Conservation (phyloP, 2,113 vertebrate genomes). For the Chaetops frenatus region DNA sequence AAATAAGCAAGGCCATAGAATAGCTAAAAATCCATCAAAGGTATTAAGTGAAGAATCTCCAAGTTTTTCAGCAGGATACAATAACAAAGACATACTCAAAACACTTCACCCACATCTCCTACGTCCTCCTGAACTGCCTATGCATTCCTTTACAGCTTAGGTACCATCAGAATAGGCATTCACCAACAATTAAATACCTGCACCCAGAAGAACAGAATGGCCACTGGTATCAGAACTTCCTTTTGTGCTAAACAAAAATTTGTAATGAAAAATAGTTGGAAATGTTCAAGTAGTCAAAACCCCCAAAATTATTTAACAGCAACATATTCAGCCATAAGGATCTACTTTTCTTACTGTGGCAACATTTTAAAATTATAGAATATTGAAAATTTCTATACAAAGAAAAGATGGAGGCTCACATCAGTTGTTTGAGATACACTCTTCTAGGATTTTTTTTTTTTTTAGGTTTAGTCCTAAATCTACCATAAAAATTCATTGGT, state of each 20-base stretch:
- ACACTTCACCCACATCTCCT: rapidly evolving
- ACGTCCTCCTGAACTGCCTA: background rate
- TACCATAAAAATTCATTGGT: background rate
- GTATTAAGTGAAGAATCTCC: background rate
- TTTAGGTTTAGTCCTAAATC: background rate
- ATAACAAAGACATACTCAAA: background rate
- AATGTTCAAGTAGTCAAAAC: background rate
- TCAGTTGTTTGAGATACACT: background rate
- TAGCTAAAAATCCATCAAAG: background rate
- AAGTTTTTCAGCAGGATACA: background rate
- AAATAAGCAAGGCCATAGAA: background rate
- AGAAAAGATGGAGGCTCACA: background rate
- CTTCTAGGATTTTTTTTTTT: background rate
- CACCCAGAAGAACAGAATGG: background rate
- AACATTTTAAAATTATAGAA: background rate
- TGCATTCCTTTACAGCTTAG: rapidly evolving
- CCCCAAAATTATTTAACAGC: rapidly evolving
- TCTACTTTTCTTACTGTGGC: background rate
- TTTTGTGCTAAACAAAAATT: background rate
- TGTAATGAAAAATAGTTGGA: background rate
- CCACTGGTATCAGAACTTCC: background rate
- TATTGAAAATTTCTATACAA: background rate
- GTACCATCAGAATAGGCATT: background rate
- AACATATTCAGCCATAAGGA: rapidly evolving
- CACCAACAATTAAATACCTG: background rate